Evolutionary conservation across 2,113 vertebrate species (phyloP).

Genomic region (Hypanus sabinus): DNA sequence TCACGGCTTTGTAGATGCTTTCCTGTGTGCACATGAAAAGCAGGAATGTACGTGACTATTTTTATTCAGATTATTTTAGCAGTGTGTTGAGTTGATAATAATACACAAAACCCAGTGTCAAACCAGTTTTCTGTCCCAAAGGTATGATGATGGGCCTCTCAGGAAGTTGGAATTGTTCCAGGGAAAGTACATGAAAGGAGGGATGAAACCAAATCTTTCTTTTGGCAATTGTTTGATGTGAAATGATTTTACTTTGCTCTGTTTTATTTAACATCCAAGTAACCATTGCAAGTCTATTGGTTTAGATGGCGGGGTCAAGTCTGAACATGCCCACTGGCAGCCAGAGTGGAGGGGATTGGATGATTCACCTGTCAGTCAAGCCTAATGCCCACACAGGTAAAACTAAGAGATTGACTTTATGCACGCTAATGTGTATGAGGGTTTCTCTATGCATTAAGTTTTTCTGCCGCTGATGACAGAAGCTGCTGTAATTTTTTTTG

Average conservation of each 20-base stretch:
- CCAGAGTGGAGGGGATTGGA: too few species aligned
- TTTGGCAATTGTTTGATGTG: not conserved
- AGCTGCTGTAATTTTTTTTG: too few species aligned
- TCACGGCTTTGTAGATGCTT: not conserved
- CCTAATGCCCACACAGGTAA: too few species aligned
- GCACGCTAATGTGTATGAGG: too few species aligned
- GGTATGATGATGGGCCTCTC: not conserved
- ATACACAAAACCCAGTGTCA: not conserved
- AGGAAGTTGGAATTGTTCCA: constrained; percentile 7
- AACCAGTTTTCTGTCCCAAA: constrained; percentile 29
- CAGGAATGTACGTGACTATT: not conserved
- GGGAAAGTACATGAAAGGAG: not conserved
- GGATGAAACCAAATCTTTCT: not conserved
- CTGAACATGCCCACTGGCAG: not conserved
- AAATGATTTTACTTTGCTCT: not conserved
- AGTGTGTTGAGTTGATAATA: not conserved
- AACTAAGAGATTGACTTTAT: too few species aligned
- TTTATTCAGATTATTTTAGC: not conserved
- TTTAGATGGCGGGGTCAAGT: not conserved
- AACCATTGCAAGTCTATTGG: not conserved
- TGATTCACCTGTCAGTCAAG: too few species aligned
- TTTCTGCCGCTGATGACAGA: too few species aligned
- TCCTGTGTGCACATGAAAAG: not conserved
- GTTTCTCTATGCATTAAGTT: too few species aligned
- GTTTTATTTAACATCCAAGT: not conserved